phyloP scores from a whole-genome alignment of 2,113 vertebrate genomes.

The Trogon surrucura region DNA sequence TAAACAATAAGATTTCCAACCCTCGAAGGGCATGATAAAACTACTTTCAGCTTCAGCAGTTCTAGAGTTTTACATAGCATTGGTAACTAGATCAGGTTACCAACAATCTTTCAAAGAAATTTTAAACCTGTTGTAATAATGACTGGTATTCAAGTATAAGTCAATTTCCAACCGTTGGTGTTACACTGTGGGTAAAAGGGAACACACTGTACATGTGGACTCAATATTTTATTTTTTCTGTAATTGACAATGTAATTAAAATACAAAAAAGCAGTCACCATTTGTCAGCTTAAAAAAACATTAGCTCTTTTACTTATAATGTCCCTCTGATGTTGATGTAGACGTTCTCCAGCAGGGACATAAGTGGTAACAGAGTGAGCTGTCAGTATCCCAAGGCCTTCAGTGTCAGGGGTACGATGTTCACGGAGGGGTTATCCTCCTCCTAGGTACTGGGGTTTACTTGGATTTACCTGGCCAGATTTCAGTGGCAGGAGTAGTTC shows the following conservation, averaged over 20 bases:
- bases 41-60: background rate
- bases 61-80: background rate
- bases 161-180: background rate
- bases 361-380: background rate
- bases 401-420: background rate
- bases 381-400: background rate
- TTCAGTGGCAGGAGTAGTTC: too few relatives aligned
- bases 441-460: background rate
- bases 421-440: background rate
- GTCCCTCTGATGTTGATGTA: background rate
- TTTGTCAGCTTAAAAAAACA: background rate
- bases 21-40: background rate
- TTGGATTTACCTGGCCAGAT: too few relatives aligned
- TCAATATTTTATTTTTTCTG: background rate
- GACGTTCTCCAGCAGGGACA: background rate
- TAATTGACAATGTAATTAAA: background rate
- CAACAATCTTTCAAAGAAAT: background rate
- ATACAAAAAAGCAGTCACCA: background rate
- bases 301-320: background rate
- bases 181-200: background rate
- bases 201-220: background rate
- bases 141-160: background rate
- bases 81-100: background rate
- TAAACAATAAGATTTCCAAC: background rate
- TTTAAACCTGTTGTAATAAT: background rate